phyloP scores from a whole-genome alignment of 2,888 invertebrate genomes.

The Auanema sp. region DNA sequence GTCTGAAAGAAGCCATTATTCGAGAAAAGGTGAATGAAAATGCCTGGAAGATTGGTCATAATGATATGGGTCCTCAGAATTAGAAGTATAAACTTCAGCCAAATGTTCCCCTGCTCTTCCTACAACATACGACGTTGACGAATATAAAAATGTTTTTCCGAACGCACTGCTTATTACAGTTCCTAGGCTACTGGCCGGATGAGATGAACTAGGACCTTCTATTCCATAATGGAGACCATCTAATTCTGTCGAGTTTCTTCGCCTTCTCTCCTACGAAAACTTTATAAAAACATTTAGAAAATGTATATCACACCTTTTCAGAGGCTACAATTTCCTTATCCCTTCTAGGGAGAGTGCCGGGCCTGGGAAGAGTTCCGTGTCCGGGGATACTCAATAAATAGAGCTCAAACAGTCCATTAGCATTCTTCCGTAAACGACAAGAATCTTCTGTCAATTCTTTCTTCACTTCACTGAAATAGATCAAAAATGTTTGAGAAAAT shows the following conservation, averaged over 20 bases:
- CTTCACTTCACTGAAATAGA: conserved; percentile 52
- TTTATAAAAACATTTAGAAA: not conserved
- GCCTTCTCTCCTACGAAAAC: conserved; percentile 5
- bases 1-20: conserved; percentile 6
- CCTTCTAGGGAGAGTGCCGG: conserved; percentile 33
- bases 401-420: conserved; percentile 51
- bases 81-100: conserved; percentile 52
- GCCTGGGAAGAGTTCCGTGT: conserved; percentile 39
- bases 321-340: not conserved
- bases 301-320: not conserved
- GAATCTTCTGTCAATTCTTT: conserved; percentile 45
- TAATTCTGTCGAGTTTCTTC: conserved; percentile 32
- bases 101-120: conserved; percentile 58
- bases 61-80: conserved; percentile 54
- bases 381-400: conserved; percentile 42
- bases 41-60: conserved; percentile 37
- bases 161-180: conserved; percentile 19
- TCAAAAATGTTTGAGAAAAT: not conserved
- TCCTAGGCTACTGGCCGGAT: conserved; percentile 17
- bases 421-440: conserved; percentile 38
- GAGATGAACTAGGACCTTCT: conserved; percentile 5
- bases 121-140: conserved; percentile 6
- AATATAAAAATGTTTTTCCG: not conserved
- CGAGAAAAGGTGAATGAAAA: not conserved
- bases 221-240: conserved; percentile 18